Evolutionary conservation across 2,113 vertebrate species (phyloP), one percentile per base, ranked within the genome.

Genomic region (Arvicanthis niloticus): DNA sequence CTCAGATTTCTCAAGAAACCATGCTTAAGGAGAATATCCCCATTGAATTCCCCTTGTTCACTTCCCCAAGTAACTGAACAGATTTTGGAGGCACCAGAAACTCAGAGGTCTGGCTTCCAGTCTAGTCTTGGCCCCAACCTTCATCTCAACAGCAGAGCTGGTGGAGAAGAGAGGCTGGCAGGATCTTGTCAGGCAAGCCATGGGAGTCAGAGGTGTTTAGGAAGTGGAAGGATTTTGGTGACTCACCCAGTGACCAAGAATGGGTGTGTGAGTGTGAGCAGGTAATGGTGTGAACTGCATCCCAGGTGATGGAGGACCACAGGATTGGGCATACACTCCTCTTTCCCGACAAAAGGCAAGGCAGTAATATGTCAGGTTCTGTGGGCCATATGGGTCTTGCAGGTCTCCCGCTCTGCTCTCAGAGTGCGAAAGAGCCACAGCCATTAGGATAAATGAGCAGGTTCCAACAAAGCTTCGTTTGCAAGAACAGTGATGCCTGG

Each of bases 391-490:
- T 26, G 86, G 88, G n/a, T 48, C 84, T 73, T 45, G 45, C 51
- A 86, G 48, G 11, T 8, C 26, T 21, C 81, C 76, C 77, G 67
- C 3, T 86, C 19, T 76, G 76, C 16, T 53, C 73, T 84, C 8
- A 3, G 62, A 19, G 31, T 76, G 29, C 0, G 1, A 88, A 76
- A 77, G 53, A 91, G 65, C 58, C 56, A 7, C 1, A 31, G 65
- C n/a, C 15, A 15, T 19, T 15, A 62, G 85, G n/a, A 60, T 40
- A 73, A 67, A 48, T 24, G 42, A 42, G 21, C 3, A 7, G 88
- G 53, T 45, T 56, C 78, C 58, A 19, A 62, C 48, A 95, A 85
- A 97, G 84, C 65, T 95, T 96, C 88, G 93, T 93, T 60, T 65
- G 31, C 73, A 95, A 84, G 93, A 84, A 70, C 81, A 89, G 92